Evolutionary conservation across 2,888 invertebrate genomes (phyloP), one percentile per base, ranked within the genome.

Genomic region (Rotaria magnacalcarata): DNA sequence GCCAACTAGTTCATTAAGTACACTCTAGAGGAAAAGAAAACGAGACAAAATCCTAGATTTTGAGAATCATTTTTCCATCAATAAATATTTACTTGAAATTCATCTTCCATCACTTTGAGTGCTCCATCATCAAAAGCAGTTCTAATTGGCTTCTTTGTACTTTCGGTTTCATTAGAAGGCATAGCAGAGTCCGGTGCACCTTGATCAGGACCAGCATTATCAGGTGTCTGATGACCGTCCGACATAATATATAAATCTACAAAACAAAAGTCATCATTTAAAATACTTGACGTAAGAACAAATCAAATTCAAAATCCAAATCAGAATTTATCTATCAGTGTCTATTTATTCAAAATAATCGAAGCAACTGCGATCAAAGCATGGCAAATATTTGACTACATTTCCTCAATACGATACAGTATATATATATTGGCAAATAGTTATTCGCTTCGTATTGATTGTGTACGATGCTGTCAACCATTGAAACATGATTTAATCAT

Each of bases 1-100:
- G 87, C 92, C 93, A 88, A 94, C 93, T 89, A 95, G 92, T 88
- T 94, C 93, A 85, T 54, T 54, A 54, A 54, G 54, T 21, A 54
- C 54, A 54, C 4, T 54, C 54, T 54, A 54, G 2, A 54, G 21
- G 2, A 54, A 54, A 34, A 34, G 1, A 34, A 34, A 34, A 34
- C 34, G 34, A 34, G 34, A 34, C 34, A 34, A 34, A 34, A 34
- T 34, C 34, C 34, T 34, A 34, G 34, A 34, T 34, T 34, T 34
- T 34, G 34, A 34, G 34, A 34, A 34, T 34, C 34, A 34, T 34
- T 34, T 34, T 34, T 34, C n/a, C n/a, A n/a, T n/a, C n/a, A n/a
- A 54, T 6, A 21, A 2, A 56, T 24, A 56, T 24, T 34, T 67
- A 67, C 67, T 88, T 91, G 90, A 87, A 91, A 90, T 86, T 91